Base-by-base conservation (phyloP, 2,113 vertebrate species). In the Calidris pygmaea region DNA sequence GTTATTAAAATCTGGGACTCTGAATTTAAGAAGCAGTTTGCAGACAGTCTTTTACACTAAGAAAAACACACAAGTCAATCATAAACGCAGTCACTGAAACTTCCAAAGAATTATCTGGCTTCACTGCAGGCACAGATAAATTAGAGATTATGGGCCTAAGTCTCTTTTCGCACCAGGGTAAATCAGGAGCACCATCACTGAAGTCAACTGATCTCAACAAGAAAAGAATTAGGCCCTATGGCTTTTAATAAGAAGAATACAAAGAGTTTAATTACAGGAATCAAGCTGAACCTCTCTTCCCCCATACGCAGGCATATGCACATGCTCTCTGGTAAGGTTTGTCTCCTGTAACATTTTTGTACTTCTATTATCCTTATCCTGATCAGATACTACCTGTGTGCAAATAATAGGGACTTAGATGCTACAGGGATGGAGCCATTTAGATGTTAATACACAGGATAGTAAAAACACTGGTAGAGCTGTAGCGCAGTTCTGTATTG, bases 81-180 rank as follows among this genome's bases (percentile, higher is more conserved):
- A 88, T 86, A 95, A 92, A 84, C 0, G 6, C 72, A 96, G 90
- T 67, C 91, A 71, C 86, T 87, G 79, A 95, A 96, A 92, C 55
- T 86, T 90, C 45, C 83, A 80, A 59, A 84, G 80, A 93, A 76
- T 95, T 96, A 94, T 97, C 95, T 96, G 85, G 24, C 67, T 96
- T 95, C 67, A 94, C 95, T 96, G 67, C 82, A 96, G 87, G 92
- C 93, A 91, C 52, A 97, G 95, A 96, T 96, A 96, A 95, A 96
- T 94, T 93, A 96, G 74, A 96, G 93, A 95, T 96, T 96, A 93
- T 9, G n/a, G 85, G 67, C 29, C 52, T 93, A 96, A 96, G 37
- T 67, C 71, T 91, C 84, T 93, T 95, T 90, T 80, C 0, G 2
- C 72, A 76, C 41, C 74, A 93, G 82, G 62, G 63, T 91, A 95